phyloP scores from a whole-genome alignment of 2,797 vertebrate species.

The Cuculus canorus region DNA sequence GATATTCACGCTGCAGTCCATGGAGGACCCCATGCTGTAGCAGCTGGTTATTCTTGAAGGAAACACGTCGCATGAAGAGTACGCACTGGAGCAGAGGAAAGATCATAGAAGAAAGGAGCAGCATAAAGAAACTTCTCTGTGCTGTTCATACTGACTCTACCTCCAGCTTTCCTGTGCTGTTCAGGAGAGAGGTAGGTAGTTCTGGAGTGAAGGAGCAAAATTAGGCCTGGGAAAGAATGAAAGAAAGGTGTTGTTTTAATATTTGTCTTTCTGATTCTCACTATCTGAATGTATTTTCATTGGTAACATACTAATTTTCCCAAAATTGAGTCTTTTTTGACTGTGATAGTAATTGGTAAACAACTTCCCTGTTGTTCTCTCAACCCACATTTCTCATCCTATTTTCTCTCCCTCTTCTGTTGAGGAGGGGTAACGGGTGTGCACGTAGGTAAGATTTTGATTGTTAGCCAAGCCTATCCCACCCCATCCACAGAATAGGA shows the following conservation, averaged over 20 bases:
- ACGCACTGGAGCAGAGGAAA: background rate
- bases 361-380: background rate
- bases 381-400: background rate
- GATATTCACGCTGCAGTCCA: background rate
- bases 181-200: background rate
- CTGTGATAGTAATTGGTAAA: background rate
- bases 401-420: background rate
- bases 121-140: background rate
- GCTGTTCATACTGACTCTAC: background rate
- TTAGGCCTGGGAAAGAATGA: background rate
- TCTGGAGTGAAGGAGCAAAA: background rate
- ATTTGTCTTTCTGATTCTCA: background rate
- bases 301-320: background rate
- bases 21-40: background rate
- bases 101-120: background rate
- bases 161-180: background rate
- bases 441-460: too few species aligned
- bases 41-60: background rate
- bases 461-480: background rate
- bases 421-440: too few species aligned
- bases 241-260: background rate
- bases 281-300: background rate
- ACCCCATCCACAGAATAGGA: background rate
- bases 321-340: background rate
- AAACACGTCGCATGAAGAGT: background rate